Base-by-base conservation (phyloP, 2,113 vertebrate species). In the Tachysurus fulvidraco region DNA sequence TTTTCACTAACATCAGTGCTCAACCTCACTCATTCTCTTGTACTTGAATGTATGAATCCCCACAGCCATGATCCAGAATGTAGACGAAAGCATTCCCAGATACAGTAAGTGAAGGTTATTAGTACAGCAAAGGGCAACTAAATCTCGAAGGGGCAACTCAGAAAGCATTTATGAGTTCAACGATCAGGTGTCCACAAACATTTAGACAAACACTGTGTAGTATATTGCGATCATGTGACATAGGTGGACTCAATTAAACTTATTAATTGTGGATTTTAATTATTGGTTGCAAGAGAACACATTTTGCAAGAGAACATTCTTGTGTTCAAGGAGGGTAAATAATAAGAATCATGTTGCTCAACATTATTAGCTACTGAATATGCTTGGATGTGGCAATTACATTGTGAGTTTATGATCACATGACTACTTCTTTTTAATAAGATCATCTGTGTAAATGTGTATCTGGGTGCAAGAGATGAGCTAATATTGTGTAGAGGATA, bases 401-500 rank as follows among this genome's bases (percentile, higher is more conserved):
- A 19, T 30, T 21, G 5, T 11, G 46, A 65, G n/a, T 54, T 54
- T 69, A 28, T 46, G 54, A 54, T 50, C 46, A 52, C n/a, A 64
- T 69, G n/a, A 69, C 46, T 5, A 21, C 60, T 21, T 41, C 52
- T 41, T 57, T 67, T 73, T 69, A 73, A 73, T 73, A 55, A 73
- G 44, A 67, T 69, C 64, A 69, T 83, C n/a, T 69, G 46, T 19
- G 46, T 30, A 36, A 84, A 73, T 41, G 19, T 44, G 19, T 73
- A 36, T 54, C 52, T 83, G 64, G 28, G 60, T 3, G 28, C 52
- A 21, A 73, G 50, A 83, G n/a, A 54, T 25, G 52, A 36, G 52
- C 52, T 41, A 52, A 64, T 83, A 83, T 79, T 83, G 60, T 83
- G 52, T 81, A 80, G 71, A 36, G 59, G 41, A 78, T 85, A 84